Base-by-base conservation (phyloP, 2,797 vertebrate genomes). In the Selene dorsalis region DNA sequence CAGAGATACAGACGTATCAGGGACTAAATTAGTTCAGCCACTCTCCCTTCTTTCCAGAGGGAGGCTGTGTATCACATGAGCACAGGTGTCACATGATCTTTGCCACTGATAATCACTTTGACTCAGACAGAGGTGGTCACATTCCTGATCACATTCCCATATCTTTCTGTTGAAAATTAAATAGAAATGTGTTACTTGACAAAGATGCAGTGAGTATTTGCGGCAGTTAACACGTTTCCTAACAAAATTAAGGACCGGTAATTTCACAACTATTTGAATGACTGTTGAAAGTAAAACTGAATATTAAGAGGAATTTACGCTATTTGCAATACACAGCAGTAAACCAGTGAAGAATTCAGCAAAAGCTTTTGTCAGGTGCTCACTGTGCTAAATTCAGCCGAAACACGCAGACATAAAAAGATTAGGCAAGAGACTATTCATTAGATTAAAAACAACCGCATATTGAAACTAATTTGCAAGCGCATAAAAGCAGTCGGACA, bases 81-180 rank as follows among this genome's bases (percentile, higher is more conserved):
- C 77, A 62, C 73, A 88, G 72, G 81, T 71, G 80, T 90, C 89
- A 89, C 84, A 90, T 89, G 89, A 91, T 90, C 85, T 84, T 83
- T 82, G 83, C 65, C 78, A 48, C 78, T 85, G 77, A 84, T 80
- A 86, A 93, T 93, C 85, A 83, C 82, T 92, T 89, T 77, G 69
- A 84, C 71, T 77, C 69, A 56, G 76, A 47, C 75, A 80, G 67
- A 77, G 59, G 24, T 67, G 47, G 9, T 69, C 66, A 79, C 60
- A 79, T 78, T 74, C 67, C 67, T 14, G 72, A 55, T 67, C 60
- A 16, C 45, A 70, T 79, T 84, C 63, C 68, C 58, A 5, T 62
- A 55, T 30, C 81, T 63, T 53, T 73, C 66, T 69, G 45, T 3
- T 9, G 7, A 68, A 79, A 72, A 74, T 60, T 45, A 76, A 83